Evolutionary conservation across 2,113 vertebrate genomes (phyloP), one percentile per base, ranked within the genome.

Genomic region (Ophthalmotilapia sp.): DNA sequence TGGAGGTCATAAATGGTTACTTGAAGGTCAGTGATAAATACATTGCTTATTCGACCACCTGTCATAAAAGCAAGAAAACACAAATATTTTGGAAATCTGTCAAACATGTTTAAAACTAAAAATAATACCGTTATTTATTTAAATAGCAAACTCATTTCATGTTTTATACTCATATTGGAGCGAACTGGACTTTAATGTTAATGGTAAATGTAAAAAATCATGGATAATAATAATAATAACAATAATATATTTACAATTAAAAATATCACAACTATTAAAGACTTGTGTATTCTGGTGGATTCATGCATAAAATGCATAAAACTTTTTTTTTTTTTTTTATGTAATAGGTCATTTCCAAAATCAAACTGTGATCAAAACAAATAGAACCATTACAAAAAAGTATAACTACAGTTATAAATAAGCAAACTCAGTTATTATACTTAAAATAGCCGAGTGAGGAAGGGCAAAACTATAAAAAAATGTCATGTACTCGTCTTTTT

Each of bases 111-210:
- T 40, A 68, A 68, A 40, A 8, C 33, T 40, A 38, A 40, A 21
- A 0, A 1, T 0, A 21, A 38, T 65, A 21, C 2, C 1, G 0
- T 38, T 65, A 73, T 45, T 73, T 45, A 45, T 45, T 73, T 26
- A 45, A 26, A 45, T 45, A 10, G 0, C 65, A 45, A 73, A 73
- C 0, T 4, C 33, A n/a, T n/a, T n/a, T 65, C 31, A 68, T 5
- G 33, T 68, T 68, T 68, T 14, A 9, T 40, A 40, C 29, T 40
- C 4, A 2, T 13, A 40, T 21, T 68, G 10, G 62, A 68, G 62
- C 2, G 0, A 38, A 21, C 12, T 68, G 38, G 21, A 29, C 40
- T 73, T 15, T 21, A 36, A 2, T 7, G 31, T 36, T 36, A 62
- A 62, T 60, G 8, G 14, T 17, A 31, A 17, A 60, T 36, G 0